A percentile compares a stretch with the other conserved stretches of the same genome.
Conservation (phyloP, 1,140 invertebrate species). For the Drosophila willistoni region DNA sequence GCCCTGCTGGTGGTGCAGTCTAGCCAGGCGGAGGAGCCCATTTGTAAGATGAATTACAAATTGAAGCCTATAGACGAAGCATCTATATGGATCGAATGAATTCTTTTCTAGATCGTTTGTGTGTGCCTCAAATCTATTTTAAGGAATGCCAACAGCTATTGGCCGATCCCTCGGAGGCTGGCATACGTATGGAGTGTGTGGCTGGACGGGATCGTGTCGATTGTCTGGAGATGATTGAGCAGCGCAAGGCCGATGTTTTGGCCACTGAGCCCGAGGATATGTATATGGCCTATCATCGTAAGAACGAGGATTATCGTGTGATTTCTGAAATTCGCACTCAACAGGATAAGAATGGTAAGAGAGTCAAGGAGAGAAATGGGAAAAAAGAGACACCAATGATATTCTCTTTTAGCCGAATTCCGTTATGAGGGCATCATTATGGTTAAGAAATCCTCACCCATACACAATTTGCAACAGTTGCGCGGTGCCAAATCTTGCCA, state of each 20-base stretch:
- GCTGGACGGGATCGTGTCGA: conserved; percentile 89
- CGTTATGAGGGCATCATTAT: conserved; percentile 91
- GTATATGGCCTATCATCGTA: conserved; percentile 90
- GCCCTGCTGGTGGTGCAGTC: conserved; percentile 23
- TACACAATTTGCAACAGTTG: conserved; percentile 87
- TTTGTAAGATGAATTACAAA: conserved; percentile 66
- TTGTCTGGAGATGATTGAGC: conserved; percentile 89
- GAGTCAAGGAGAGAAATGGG: no score
- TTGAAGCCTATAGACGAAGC: no score
- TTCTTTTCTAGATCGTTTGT: conserved; percentile 86
- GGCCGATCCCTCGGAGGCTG: conserved; percentile 86
- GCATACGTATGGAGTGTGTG: conserved; percentile 87
- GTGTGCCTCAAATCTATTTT: conserved; percentile 87
- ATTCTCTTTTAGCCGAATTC: conserved; percentile 85
- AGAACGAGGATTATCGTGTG: conserved; percentile 86
- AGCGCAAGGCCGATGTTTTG: conserved; percentile 90
- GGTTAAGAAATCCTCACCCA: conserved; percentile 87
- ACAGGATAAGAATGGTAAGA: conserved; percentile 84
- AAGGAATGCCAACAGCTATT: conserved; percentile 87
- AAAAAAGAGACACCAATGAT: not conserved
- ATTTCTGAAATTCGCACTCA: conserved; percentile 88
- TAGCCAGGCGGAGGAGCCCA: conserved; percentile 56
- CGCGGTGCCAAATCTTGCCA: conserved; percentile 91
- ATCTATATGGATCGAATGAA: no score
- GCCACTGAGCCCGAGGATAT: conserved; percentile 91